These are phyloP conservation scores for Hippocampus mohnikei DNA, from an alignment of 2,113 vertebrate species.

Conservation along the genomic window DNA sequence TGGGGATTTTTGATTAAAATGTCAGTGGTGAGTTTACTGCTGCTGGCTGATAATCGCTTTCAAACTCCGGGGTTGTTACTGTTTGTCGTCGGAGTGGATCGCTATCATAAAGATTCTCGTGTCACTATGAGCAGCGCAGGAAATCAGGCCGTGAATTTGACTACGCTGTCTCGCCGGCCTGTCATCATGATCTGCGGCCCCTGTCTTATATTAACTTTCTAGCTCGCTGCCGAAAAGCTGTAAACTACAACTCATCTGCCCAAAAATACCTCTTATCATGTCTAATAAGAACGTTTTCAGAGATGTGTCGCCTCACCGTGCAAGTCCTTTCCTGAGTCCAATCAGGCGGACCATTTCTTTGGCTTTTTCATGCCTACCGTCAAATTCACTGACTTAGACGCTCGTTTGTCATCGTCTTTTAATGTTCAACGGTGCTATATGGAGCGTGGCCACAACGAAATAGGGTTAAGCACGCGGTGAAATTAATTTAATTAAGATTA, in stretches of 20 bases:
- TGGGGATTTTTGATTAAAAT: constrained; percentile 39
- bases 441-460: neutral
- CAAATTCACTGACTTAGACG: constrained; percentile 12
- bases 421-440: constrained; percentile 12
- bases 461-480: neutral
- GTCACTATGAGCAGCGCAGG: constrained; percentile 18
- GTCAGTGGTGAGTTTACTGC: constrained; percentile 37
- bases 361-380: constrained; percentile 14
- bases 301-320: neutral
- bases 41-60: constrained; percentile 42
- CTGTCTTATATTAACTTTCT: constrained; percentile 49
- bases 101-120: constrained; percentile 39
- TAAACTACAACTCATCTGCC: constrained; percentile 50
- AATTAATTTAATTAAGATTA: constrained; percentile 27
- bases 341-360: constrained; percentile 1
- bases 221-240: constrained; percentile 34
- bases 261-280: constrained; percentile 44
- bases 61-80: constrained; percentile 23
- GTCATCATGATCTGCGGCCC: constrained; percentile 36
- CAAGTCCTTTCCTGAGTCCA: constrained; percentile 5
- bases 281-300: constrained; percentile 20
- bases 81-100: constrained; percentile 32
- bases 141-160: constrained; percentile 33
- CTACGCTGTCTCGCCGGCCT: constrained; percentile 28
- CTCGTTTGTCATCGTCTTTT: constrained; percentile 9